These are phyloP conservation scores for Himantopus leucocephalus DNA, from an alignment of 2,113 vertebrate species.

Conservation along the genomic window DNA sequence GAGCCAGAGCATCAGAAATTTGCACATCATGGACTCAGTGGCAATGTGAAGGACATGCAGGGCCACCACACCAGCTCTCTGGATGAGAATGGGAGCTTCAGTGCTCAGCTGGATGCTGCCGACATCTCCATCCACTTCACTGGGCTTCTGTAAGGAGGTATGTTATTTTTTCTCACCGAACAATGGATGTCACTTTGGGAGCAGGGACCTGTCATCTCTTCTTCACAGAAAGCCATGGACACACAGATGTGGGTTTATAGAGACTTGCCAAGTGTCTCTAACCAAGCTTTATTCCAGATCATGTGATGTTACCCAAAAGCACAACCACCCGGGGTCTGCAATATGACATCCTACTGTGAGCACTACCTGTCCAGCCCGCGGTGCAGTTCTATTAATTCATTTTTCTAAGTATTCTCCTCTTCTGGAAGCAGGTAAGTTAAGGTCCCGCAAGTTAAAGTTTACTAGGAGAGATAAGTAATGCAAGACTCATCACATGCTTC, in stretches of 20 bases:
- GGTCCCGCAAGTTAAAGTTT: background rate
- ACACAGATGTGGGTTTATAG: background rate
- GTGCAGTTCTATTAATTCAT: background rate
- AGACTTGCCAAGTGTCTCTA: background rate
- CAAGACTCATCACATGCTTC: background rate
- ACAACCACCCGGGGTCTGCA: background rate
- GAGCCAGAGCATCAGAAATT: background rate
- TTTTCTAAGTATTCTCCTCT: background rate
- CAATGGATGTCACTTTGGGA: background rate
- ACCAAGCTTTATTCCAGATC: background rate
- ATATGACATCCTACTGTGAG: background rate
- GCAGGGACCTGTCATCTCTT: background rate
- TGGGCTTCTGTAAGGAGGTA: background rate
- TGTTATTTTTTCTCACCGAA: background rate
- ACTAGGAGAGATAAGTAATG: background rate
- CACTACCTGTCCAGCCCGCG: background rate
- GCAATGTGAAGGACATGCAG: background rate
- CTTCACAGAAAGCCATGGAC: background rate
- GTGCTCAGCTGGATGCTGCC: background rate
- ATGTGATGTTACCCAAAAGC: background rate
- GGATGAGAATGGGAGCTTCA: background rate
- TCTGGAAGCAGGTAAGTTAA: background rate
- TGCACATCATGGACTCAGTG: accelerated
- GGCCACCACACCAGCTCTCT: background rate
- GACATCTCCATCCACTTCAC: background rate